Evolutionary conservation across 2,113 vertebrate species (phyloP).

Genomic region (Puma concolor): DNA sequence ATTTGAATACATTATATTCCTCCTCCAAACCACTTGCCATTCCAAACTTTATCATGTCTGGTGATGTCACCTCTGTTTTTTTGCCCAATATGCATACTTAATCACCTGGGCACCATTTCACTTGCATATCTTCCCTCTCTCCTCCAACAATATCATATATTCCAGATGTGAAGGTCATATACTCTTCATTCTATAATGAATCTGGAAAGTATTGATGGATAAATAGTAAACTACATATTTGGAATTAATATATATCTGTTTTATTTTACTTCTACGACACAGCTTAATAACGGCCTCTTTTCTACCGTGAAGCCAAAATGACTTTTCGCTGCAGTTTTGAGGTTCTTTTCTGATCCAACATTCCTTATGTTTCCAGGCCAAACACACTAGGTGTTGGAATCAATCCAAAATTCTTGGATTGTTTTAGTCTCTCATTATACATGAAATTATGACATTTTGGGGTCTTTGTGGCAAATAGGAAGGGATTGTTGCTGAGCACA

Average conservation of each 20-base stretch:
- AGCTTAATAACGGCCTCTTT: not conserved
- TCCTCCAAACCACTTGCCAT: not conserved
- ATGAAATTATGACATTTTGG: not conserved
- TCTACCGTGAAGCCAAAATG: not conserved
- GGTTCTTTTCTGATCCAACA: not conserved
- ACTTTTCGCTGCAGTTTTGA: not conserved
- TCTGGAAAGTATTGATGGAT: not conserved
- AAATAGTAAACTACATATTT: not conserved
- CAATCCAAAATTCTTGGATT: slow-evolving; percentile 33
- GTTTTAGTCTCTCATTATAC: not conserved
- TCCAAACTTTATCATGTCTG: not conserved
- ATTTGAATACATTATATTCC: not conserved
- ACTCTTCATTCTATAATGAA: not conserved
- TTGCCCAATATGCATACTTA: not conserved
- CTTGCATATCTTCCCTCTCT: not conserved
- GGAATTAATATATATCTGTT: not conserved
- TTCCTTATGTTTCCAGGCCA: not conserved
- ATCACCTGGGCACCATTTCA: not conserved
- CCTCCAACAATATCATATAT: not conserved
- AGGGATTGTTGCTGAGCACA: not conserved
- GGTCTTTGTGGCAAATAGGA: not conserved
- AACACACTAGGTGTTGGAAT: not conserved
- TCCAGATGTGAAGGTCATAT: not conserved
- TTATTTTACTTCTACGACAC: not conserved
- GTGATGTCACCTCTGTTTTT: not conserved